Conservation (phyloP, 1,140 invertebrate genomes). For the Macrocentrus cingulum region DNA sequence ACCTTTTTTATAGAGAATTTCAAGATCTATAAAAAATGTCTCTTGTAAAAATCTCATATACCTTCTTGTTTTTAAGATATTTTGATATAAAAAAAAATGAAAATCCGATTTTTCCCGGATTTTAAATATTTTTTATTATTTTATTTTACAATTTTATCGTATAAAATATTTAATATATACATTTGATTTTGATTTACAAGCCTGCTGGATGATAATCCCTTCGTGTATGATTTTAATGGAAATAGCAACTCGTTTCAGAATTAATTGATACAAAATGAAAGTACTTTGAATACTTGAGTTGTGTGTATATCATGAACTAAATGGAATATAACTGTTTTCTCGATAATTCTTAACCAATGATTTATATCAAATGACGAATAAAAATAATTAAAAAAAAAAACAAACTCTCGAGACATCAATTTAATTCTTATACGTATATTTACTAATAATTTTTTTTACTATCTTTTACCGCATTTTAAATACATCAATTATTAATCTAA, state of each 20-base stretch:
- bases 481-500: constrained; percentile 9
- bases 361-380: constrained; percentile 4
- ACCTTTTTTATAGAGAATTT: too few species aligned
- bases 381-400: too few species aligned
- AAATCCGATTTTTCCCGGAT: neutral
- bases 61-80: neutral
- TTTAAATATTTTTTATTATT: neutral
- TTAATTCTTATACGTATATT: too few species aligned
- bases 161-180: too few species aligned
- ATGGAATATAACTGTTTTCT: constrained; percentile 3
- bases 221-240: neutral
- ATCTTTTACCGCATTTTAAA: too few species aligned
- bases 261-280: constrained; percentile 1
- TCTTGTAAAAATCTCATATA: neutral
- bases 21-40: too few species aligned
- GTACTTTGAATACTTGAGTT: neutral
- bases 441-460: too few species aligned
- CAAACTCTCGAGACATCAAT: too few species aligned
- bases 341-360: constrained; percentile 2
- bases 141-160: neutral
- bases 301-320: neutral
- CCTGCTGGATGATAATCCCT: neutral
- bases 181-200: neutral
- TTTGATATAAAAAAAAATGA: too few species aligned
- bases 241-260: constrained; percentile 1